Conservation (phyloP, 2,797 vertebrate species). For the Coluber constrictor region DNA sequence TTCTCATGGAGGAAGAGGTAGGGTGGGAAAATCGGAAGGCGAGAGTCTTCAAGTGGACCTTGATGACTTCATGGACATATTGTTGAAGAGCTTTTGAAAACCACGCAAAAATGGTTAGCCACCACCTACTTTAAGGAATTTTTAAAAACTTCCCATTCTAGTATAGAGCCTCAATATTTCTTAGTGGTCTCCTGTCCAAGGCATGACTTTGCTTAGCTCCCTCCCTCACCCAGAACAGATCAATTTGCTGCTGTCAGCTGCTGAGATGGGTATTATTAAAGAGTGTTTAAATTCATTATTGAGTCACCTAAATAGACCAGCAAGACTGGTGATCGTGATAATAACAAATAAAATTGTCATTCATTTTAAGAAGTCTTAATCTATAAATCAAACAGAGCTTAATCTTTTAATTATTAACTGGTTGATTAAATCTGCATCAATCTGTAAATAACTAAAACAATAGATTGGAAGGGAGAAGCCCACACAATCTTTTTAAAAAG, state of each 20-base stretch:
- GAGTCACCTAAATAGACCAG: not conserved
- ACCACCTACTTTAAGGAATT: not conserved
- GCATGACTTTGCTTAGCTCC: not conserved
- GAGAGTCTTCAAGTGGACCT: not conserved
- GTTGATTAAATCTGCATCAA: not conserved
- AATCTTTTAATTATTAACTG: not conserved
- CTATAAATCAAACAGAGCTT: not conserved
- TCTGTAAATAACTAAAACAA: not conserved
- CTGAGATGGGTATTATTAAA: not conserved
- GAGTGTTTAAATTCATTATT: slow-evolving; percentile 16
- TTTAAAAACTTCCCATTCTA: not conserved
- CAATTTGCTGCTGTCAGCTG: not conserved
- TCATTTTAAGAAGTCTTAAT: not conserved
- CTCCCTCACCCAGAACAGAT: not conserved
- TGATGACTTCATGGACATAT: not conserved
- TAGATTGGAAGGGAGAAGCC: not conserved
- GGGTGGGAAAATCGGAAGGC: slow-evolving; percentile 7
- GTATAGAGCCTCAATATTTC: not conserved
- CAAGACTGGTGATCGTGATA: slow-evolving; percentile 3
- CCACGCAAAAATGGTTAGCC: not conserved
- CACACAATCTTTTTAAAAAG: not conserved
- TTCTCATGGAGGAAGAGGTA: not conserved
- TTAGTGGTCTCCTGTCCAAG: not conserved
- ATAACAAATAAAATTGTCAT: not conserved
- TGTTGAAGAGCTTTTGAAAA: not conserved